Conservation (phyloP, 1,140 invertebrate species). For the Bombus haemorrhoidalis region DNA sequence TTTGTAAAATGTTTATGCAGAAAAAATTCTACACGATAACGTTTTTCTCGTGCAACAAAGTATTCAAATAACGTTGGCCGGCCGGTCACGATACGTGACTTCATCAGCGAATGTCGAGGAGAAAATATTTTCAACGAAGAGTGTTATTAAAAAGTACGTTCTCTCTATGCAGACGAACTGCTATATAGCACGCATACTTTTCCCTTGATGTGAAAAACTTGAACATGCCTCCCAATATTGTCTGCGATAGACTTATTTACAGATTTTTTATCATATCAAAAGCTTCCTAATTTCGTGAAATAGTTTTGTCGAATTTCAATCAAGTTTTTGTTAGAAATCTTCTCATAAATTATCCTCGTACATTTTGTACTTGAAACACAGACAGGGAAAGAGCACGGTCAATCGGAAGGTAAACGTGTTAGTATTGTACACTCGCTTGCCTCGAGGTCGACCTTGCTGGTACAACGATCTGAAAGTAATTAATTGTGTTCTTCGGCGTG, state of each 20-base stretch:
- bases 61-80: not conserved
- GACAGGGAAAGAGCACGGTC: not conserved
- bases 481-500: slow-evolving; percentile 29
- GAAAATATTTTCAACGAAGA: slow-evolving; percentile 35
- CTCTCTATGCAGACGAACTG: not conserved
- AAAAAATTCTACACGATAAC: not conserved
- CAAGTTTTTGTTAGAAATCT: not conserved
- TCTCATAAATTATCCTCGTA: not conserved
- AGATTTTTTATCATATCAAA: not conserved
- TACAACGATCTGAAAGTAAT: slow-evolving; percentile 52
- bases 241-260: not conserved
- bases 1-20: not conserved
- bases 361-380: slow-evolving; percentile 1
- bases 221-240: not conserved
- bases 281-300: not conserved
- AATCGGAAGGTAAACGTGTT: slow-evolving; percentile 34
- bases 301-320: not conserved
- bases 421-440: slow-evolving; percentile 33
- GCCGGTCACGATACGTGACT: slow-evolving; percentile 24
- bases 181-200: not conserved
- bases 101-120: not conserved
- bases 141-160: slow-evolving; percentile 12
- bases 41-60: not conserved
- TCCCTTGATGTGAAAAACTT: not conserved
- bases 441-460: slow-evolving; percentile 47